Base-by-base conservation (phyloP, 2,797 vertebrate species). In the Myripristis jacobus region DNA sequence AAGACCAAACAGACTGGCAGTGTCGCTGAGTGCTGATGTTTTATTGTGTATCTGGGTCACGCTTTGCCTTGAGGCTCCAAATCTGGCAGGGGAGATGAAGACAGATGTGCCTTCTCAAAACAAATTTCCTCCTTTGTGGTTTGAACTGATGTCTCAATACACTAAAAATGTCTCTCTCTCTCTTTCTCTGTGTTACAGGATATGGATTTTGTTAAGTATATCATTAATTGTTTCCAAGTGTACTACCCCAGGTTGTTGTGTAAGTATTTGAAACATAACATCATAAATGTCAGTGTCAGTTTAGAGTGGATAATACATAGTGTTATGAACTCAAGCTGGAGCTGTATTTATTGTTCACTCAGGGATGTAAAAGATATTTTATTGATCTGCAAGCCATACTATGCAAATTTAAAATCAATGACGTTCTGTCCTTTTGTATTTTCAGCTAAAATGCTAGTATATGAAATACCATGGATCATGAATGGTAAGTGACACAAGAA, bases 401-500 rank as follows among this genome's bases (percentile, higher is more conserved):
- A 16, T 10, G 46, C 9, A 22, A 21, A 61, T 19, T 1, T 10
- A 12, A 34, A 5, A 24, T 36, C 6, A 7, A 36, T 36, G 34
- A 22, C 12, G 12, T 60, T 8, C 11, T 12, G 25, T 43, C 27
- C 18, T 24, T 13, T 43, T 66, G 46, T 22, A 10, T 24, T 89
- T 92, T 62, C 86, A 97, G 96, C 95, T 65, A 96, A 96, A 89
- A 95, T 97, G 81, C 92, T 96, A 62, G 92, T 97, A 84, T 96
- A 95, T 69, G 96, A 96, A 88, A 95, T 96, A 95, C 96, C 96
- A 1, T 97, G 96, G 95, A 95, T 97, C 86, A 96, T 97, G 95
- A 97, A 95, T 0, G 96, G 96, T 96, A 83, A 95, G 95, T 86
- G 11, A 61, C 15, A 24, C 27, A 29, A n/a, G 31, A 16, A 16